Evolutionary conservation across 2,797 vertebrate genomes (phyloP).

Genomic region (Zenarchopterus dispar): DNA sequence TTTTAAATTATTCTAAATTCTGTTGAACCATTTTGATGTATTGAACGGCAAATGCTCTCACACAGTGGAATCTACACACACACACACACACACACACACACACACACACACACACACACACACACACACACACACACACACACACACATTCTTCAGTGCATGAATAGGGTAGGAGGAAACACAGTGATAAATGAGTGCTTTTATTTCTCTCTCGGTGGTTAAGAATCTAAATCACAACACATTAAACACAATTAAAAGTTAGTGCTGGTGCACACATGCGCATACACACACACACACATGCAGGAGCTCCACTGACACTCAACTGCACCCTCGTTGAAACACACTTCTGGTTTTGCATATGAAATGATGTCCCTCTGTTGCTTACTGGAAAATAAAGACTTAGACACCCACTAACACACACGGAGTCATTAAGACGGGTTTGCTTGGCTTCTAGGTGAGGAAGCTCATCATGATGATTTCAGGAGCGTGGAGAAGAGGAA

Average conservation of each 20-base stretch:
- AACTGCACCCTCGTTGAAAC: not conserved
- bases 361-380: not conserved
- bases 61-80: slow-evolving; percentile 26
- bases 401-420: not conserved
- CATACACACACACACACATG: slow-evolving; percentile 6
- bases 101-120: slow-evolving; percentile 18
- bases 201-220: slow-evolving; percentile 37
- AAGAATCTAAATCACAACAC: slow-evolving; percentile 40
- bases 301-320: not conserved
- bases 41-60: slow-evolving; percentile 24
- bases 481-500: not conserved
- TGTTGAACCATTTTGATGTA: slow-evolving; percentile 57
- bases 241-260: slow-evolving; percentile 29
- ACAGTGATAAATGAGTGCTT: slow-evolving; percentile 45
- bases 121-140: slow-evolving; percentile 9
- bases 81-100: slow-evolving; percentile 13
- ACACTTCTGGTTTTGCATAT: slow-evolving; percentile 2
- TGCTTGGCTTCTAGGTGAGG: slow-evolving; percentile 36
- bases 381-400: slow-evolving; percentile 35
- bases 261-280: not conserved
- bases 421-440: slow-evolving; percentile 19
- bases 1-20: slow-evolving; percentile 55
- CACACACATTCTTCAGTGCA: not conserved
- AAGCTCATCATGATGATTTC: slow-evolving; percentile 14
- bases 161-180: slow-evolving; percentile 6